Conservation (phyloP, 2,888 invertebrate genomes). For the Tachina fera region DNA sequence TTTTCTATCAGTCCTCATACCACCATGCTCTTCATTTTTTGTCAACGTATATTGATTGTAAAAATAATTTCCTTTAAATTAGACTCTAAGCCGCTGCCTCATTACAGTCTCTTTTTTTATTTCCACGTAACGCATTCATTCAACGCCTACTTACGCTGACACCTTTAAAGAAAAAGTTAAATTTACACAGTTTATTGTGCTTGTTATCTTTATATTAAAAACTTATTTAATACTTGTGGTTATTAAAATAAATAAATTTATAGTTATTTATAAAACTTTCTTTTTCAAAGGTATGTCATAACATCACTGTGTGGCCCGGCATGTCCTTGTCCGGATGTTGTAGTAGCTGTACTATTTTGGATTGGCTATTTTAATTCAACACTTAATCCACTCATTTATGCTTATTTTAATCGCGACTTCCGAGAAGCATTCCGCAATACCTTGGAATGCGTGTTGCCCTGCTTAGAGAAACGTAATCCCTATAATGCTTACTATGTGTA, state of each 20-base stretch:
- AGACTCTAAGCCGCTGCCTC: no score
- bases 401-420: slow-evolving; percentile 98
- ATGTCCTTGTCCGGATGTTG: slow-evolving; percentile 92
- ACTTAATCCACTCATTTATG: slow-evolving; percentile 96
- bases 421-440: slow-evolving; percentile 97
- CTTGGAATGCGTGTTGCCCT: slow-evolving; percentile 92
- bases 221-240: not conserved
- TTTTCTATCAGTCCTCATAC: no score
- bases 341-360: slow-evolving; percentile 97
- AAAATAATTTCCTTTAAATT: no score
- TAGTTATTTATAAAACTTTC: not conserved
- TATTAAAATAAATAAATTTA: no score
- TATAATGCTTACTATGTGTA: slow-evolving; percentile 83
- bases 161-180: not conserved
- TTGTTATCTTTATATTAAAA: not conserved
- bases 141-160: not conserved
- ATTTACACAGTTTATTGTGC: not conserved
- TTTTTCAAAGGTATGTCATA: slow-evolving; percentile 89
- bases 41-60: no score
- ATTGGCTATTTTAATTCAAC: slow-evolving; percentile 98
- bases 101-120: no score
- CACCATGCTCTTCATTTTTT: no score
- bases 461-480: slow-evolving; percentile 84
- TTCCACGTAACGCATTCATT: no score
- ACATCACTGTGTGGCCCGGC: slow-evolving; percentile 92